Percentiles rank a stretch among this genome's conserved stretches.
Evolutionary conservation across 2,113 vertebrate species (phyloP).

Genomic region (Gallinago undulata): DNA sequence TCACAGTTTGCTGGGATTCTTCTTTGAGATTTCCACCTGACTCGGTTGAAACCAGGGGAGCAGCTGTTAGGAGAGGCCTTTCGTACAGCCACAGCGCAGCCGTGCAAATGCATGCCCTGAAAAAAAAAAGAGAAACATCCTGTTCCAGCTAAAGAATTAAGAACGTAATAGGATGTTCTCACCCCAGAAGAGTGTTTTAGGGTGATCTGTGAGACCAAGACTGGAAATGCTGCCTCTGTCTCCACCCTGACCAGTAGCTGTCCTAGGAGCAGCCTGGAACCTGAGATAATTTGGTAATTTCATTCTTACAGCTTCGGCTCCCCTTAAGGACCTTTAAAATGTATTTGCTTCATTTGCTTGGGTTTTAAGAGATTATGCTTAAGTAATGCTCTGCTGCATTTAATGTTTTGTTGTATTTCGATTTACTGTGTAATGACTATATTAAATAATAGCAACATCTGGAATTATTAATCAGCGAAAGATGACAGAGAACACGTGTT

Average conservation of each 20-base stretch:
- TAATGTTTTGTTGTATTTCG: conserved; percentile 30
- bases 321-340: conserved; percentile 23
- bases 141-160: not conserved
- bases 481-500: not conserved
- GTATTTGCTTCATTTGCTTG: conserved; percentile 21
- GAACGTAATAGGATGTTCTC: not conserved
- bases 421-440: not conserved
- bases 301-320: not conserved
- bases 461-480: conserved; percentile 31
- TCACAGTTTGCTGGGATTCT: not conserved
- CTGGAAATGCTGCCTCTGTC: not conserved
- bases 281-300: not conserved
- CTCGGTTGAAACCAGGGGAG: not conserved
- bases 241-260: not conserved
- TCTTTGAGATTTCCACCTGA: not conserved
- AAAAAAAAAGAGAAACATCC: not conserved
- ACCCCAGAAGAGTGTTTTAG: not conserved
- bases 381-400: not conserved
- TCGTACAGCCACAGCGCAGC: not conserved
- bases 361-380: conserved; percentile 20
- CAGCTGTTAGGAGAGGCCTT: not conserved
- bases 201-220: not conserved
- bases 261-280: not conserved
- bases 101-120: not conserved
- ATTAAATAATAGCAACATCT: conserved; percentile 28